Evolutionary conservation across 2,888 invertebrate species (phyloP), one percentile per base, ranked within the genome.

Genomic region (Ichneumon xanthorius): DNA sequence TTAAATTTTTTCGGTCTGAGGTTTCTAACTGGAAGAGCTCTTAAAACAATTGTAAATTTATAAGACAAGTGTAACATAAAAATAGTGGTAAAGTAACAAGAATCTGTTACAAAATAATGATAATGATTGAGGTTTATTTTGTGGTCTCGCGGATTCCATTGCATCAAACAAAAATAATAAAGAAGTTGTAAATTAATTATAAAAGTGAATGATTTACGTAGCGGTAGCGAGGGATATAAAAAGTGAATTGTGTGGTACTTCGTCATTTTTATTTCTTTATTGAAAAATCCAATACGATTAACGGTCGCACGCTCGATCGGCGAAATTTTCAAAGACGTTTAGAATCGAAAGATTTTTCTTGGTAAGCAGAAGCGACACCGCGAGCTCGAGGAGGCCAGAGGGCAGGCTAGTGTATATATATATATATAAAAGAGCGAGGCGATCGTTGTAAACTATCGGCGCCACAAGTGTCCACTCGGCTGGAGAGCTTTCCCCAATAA

Each of bases 401-500:
- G 40, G 79, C 45, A 30, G 53, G 58, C 7, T 16, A 63, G 33
- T 26, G 11, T 61, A 33, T 33, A 33, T 33, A 33, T 33, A 6
- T 33, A 6, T 33, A 6, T 33, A 6, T 33, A 33, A 33, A 61
- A 30, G 30, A 30, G 61, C 61, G 63, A 58, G 79, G 53, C 68
- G 78, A 77, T 83, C 71, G 83, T 78, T 87, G 87, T 86, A 86
- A 87, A 84, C 84, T 73, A 84, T 86, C 73, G 70, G 87, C 81
- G 86, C 87, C 86, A 87, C 87, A 87, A 87, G 87, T 87, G 87
- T 87, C 84, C 87, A 82, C 86, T 87, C 77, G 84, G 68, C 71
- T 63, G 63, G 68, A 77, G 86, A 84, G 75, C 75, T 84, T 67
- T 67, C 75, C 50, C 84, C 86, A 86, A 86, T 86, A 86, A 86